Base-by-base conservation (phyloP, 2,797 vertebrate genomes). In the Amphiprion clarkii region DNA sequence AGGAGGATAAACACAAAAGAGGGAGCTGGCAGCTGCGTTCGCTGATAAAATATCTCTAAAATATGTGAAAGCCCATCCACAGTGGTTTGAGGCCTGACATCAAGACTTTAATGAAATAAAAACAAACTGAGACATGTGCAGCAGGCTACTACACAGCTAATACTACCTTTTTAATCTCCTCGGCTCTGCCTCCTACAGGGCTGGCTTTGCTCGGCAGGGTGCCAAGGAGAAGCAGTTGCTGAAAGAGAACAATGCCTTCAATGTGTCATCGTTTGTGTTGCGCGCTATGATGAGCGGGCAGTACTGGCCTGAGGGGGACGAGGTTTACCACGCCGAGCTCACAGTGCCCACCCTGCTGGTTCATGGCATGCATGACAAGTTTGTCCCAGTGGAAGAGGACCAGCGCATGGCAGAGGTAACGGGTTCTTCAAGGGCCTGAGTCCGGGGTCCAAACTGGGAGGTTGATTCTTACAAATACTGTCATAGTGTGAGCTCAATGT, bases 261-360 rank as follows among this genome's bases (percentile, higher is more conserved):
- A 97, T 0, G 97, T 99, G 60, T 98, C 98, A 0, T 96, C 98
- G 59, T 99, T 99, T 0, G 98, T 99, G 67, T 93, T 99, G 81
- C 93, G 97, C 0, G 96, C 98, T 88, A 99, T 96, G 95, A 99
- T 99, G 98, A 97, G 97, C 0, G 98, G 98, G 1, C 98, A 99
- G 94, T 99, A 99, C 94, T 99, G 98, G 98, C 98, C 98, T 0
- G 98, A 99, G 88, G 98, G 98, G 0, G 98, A 99, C 0, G 98
- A 99, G 88, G 95, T 98, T 56, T 99, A 99, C 90, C 98, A 99
- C 0, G 97, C 97, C 0, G 98, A 99, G 88, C 94, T 99, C 78
- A 97, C 97, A 0, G 97, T 98, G 77, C 98, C 98, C 0, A 94
- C 95, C 53, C 94, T 99, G 81, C 94, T 99, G 12, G 97, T 99